Base-by-base conservation (phyloP, 92 coral and sea anemone species). In the Hydrozoanthus gracilis region DNA sequence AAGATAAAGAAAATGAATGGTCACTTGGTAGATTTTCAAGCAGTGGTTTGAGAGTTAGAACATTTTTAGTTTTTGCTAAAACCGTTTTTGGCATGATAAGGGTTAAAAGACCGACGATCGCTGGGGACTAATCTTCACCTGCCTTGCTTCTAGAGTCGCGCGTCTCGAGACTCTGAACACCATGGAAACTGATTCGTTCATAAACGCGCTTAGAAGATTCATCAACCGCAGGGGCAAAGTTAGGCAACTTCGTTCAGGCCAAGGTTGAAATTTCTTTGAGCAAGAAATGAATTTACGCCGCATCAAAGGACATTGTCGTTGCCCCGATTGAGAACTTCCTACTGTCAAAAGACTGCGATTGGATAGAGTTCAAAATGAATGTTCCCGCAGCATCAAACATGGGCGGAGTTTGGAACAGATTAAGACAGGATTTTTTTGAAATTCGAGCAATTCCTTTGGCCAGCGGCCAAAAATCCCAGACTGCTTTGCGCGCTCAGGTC, bases 341-440 rank as follows among this genome's bases (percentile, higher is more conserved):
- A 14, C 68, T 52, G 35, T 27, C 68, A 65, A 18, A 83, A 67
- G 87, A 87, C 56, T 88, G 92, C 52, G 90, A 82, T 51, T 84
- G 75, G 90, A 90, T 88, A 61, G 79, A 88, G 67, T 88, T 93
- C 87, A 88, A 86, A 56, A 70, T 71, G 52, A 90, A 82, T 77
- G 88, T 78, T 44, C 91, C 88, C 3, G 5, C 64, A 14, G 91
- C 39, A 27, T 27, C 39, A 27, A 0, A 27, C 39, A 27, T 27
- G 39, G 39, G 39, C 39, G 39, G 39, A 87, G 4, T 88, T 87
- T 7, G 87, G 82, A 70, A 87, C 69, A 80, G 88, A 88, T 11
- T 84, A 87, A n/a, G n/a, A n/a, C n/a, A n/a, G n/a, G n/a, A n/a
- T n/a, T n/a, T n/a, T n/a, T n/a, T n/a, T n/a, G n/a, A n/a, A n/a